phyloP scores from a whole-genome alignment of 2,113 vertebrate species.

The cattle (Bos taurus) region ARS-UCD2.0 NC_037344.1:23640001-23640500 shows the following conservation, averaged over 20 bases:
- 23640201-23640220: neutral
- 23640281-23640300: neutral
- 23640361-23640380: neutral
- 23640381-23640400: neutral
- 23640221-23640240: neutral
- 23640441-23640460: neutral
- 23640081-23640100: neutral
- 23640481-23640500: neutral
- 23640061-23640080: neutral
- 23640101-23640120: neutral
- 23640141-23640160: no score
- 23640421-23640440: neutral
- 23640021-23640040: constrained; percentile 4
- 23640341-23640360: neutral
- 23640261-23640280: neutral
- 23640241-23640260: neutral
- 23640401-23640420: neutral
- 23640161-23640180: neutral
- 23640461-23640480: neutral
- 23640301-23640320: neutral
- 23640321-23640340: neutral
- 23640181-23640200: neutral
- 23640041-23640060: neutral
- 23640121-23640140: neutral
- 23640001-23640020: neutral